phyloP scores from a whole-genome alignment of 2,113 vertebrate species.

The Ariopsis seemanni region DNA sequence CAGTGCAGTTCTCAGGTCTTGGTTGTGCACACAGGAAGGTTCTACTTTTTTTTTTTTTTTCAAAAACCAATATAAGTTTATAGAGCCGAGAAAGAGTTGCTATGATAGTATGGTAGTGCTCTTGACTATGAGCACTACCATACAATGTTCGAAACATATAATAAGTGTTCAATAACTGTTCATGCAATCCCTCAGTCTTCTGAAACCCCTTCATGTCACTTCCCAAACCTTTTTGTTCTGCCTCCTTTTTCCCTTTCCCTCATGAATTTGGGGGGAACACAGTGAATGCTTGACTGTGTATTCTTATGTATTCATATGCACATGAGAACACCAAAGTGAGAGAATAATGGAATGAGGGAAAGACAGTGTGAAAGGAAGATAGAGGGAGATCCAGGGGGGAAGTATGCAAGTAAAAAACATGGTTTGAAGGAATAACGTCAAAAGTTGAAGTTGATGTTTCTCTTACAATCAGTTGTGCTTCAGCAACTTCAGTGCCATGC shows the following conservation, averaged over 20 bases:
- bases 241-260: background rate
- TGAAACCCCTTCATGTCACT: background rate
- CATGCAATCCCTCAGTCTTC: conserved; percentile 33
- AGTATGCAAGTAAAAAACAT: background rate
- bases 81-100: background rate
- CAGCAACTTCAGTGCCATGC: background rate
- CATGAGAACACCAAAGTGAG: background rate
- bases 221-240: conserved; percentile 7
- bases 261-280: background rate
- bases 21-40: background rate
- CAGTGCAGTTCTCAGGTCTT: background rate
- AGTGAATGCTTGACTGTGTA: background rate
- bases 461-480: background rate
- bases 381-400: background rate
- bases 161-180: too few relatives aligned
- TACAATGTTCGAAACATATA: background rate
- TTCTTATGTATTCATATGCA: background rate
- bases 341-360: conserved; percentile 1
- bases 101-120: too few relatives aligned
- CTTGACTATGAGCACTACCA: background rate
- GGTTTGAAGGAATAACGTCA: conserved; percentile 25
- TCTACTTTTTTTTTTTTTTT: background rate
- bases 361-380: conserved; percentile 9
- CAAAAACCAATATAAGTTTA: background rate
- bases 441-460: background rate